Evolutionary conservation across 2,888 invertebrate species (phyloP).

Genomic region (Fragum fragum): DNA sequence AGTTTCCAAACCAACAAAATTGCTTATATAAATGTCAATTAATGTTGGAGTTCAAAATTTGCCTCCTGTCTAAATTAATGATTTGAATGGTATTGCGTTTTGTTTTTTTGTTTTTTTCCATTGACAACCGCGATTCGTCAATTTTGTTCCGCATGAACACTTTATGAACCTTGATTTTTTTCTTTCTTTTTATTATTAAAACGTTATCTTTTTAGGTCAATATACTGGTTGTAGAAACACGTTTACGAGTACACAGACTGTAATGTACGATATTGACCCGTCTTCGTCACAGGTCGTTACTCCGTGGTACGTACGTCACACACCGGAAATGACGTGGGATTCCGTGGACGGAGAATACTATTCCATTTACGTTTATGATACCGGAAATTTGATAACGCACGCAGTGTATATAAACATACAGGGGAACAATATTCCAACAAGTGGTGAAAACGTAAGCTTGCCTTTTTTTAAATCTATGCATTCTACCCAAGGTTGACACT

Average conservation of each 20-base stretch:
- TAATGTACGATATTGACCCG: slow-evolving; percentile 41
- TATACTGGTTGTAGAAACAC: slow-evolving; percentile 54
- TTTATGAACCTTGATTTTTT: too few species aligned
- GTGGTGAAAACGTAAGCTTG: slow-evolving; percentile 13
- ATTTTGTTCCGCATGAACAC: too few species aligned
- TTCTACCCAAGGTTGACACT: too few species aligned
- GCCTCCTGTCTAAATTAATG: too few species aligned
- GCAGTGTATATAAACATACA: slow-evolving; percentile 62
- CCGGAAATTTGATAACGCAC: slow-evolving; percentile 38
- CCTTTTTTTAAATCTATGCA: too few species aligned
- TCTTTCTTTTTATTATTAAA: too few species aligned
- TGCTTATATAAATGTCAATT: too few species aligned
- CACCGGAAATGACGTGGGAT: slow-evolving; percentile 34
- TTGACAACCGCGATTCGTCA: too few species aligned
- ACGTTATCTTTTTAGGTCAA: slow-evolving; percentile 35
- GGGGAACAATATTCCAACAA: slow-evolving; percentile 47
- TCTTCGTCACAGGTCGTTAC: slow-evolving; percentile 25
- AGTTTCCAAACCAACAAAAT: too few species aligned
- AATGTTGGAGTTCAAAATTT: too few species aligned
- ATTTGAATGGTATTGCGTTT: too few species aligned
- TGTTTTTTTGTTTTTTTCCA: too few species aligned
- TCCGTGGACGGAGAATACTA: slow-evolving; percentile 20
- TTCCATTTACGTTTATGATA: slow-evolving; percentile 57
- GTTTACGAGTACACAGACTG: slow-evolving; percentile 18
- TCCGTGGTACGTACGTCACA: slow-evolving; percentile 51